Percentiles rank a stretch among this genome's conserved stretches.
Conservation (phyloP, 2,888 invertebrate species). For the Chrysodeixis includens region DNA sequence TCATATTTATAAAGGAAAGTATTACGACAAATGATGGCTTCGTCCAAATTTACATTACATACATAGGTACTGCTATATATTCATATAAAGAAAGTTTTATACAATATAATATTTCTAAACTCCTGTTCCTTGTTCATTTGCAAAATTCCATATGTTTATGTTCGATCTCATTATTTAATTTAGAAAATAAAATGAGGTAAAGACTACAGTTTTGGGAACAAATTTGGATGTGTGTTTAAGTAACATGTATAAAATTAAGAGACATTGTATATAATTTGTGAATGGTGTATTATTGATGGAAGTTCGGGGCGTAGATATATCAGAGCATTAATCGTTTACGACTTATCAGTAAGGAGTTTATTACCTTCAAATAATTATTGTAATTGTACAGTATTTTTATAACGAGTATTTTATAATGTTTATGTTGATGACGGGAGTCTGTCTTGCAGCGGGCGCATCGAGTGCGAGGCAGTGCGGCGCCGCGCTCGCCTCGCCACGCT, state of each 20-base stretch:
- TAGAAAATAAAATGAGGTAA: slow-evolving; percentile 88
- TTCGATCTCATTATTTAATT: slow-evolving; percentile 89
- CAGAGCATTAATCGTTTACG: slow-evolving; percentile 80
- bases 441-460: slow-evolving; percentile 58
- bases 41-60: slow-evolving; percentile 71
- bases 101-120: slow-evolving; percentile 62
- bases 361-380: slow-evolving; percentile 85
- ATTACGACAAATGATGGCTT: slow-evolving; percentile 69
- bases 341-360: slow-evolving; percentile 81
- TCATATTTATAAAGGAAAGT: slow-evolving; percentile 78
- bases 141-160: slow-evolving; percentile 85
- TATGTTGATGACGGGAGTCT: slow-evolving; percentile 66
- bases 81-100: slow-evolving; percentile 60
- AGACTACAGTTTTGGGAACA: slow-evolving; percentile 89
- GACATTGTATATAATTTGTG: slow-evolving; percentile 87
- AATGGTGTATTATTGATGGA: slow-evolving; percentile 85
- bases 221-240: slow-evolving; percentile 88
- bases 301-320: slow-evolving; percentile 74
- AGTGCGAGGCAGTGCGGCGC: slow-evolving; percentile 38
- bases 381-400: slow-evolving; percentile 89
- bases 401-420: slow-evolving; percentile 85
- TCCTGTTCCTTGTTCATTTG: slow-evolving; percentile 72
- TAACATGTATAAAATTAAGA: slow-evolving; percentile 84
- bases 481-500: slow-evolving; percentile 62
- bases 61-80: slow-evolving; percentile 63